These are phyloP conservation scores for Pseudopipra pipra DNA, from an alignment of 2,113 vertebrate species.

Conservation along the genomic window DNA sequence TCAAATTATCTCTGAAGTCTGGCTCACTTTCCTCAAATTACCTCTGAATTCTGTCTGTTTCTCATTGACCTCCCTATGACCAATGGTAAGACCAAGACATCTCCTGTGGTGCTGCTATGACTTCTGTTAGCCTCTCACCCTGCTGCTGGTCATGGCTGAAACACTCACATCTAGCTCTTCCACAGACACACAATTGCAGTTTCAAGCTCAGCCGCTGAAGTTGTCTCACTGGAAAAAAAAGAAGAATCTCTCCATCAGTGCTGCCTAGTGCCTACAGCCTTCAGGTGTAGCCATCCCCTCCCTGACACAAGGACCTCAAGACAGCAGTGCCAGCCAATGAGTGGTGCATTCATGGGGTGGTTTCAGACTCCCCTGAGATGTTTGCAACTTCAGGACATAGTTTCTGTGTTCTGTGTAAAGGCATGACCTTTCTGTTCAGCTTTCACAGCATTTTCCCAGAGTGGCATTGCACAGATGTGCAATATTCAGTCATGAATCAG, in stretches of 20 bases:
- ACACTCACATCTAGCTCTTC: not conserved
- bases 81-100: not conserved
- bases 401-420: not conserved
- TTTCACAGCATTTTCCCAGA: not conserved
- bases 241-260: not conserved
- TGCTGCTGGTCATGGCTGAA: not conserved
- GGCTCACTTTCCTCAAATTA: not conserved
- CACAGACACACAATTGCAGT: not conserved
- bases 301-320: not conserved
- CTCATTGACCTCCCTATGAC: fast-evolving
- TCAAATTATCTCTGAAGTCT: not conserved
- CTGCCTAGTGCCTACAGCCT: not conserved
- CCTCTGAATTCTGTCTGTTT: not conserved
- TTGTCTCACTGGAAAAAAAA: not conserved
- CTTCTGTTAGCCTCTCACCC: not conserved
- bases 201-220: not conserved
- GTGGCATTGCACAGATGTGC: not conserved
- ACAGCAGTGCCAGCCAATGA: not conserved
- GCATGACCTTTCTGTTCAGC: not conserved
- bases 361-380: not conserved
- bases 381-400: not conserved
- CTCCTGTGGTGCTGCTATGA: fast-evolving
- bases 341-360: not conserved
- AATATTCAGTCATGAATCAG: not conserved
- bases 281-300: not conserved